Conservation (phyloP, 2,797 vertebrate genomes). For the Melanotaenia maccullochi region DNA sequence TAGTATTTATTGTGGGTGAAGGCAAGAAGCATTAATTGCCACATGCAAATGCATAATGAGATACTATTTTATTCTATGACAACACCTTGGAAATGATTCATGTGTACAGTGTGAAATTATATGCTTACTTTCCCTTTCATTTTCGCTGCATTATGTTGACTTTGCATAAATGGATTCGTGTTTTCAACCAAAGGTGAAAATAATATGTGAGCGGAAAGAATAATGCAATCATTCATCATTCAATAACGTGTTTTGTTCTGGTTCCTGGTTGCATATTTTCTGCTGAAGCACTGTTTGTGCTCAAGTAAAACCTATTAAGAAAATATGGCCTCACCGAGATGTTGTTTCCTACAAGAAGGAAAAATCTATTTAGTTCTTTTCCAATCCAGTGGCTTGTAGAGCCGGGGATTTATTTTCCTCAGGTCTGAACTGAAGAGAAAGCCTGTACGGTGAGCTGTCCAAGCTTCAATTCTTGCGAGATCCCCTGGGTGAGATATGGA, state of each 20-base stretch:
- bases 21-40: constrained; percentile 42
- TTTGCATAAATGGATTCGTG: constrained; percentile 62
- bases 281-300: constrained; percentile 71
- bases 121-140: constrained; percentile 51
- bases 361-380: constrained; percentile 77
- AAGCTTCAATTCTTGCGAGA: constrained; percentile 62
- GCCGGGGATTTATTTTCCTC: constrained; percentile 65
- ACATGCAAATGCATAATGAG: constrained; percentile 33
- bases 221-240: constrained; percentile 73
- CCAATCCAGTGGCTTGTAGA: constrained; percentile 76
- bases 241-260: constrained; percentile 70
- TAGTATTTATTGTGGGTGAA: constrained; percentile 20
- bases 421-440: constrained; percentile 59
- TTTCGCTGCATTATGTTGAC: constrained; percentile 55
- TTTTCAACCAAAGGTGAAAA: constrained; percentile 62
- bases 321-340: constrained; percentile 68
- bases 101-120: constrained; percentile 48
- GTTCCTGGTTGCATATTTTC: constrained; percentile 70
- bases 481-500: constrained; percentile 67
- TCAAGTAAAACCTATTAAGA: constrained; percentile 76
- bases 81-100: constrained; percentile 46
- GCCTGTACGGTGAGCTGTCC: constrained; percentile 62
- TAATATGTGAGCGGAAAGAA: constrained; percentile 43
- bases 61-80: constrained; percentile 37
- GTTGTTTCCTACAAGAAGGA: constrained; percentile 64